These are phyloP conservation scores for Neosilurus hyrtlii DNA, from an alignment of 2,797 vertebrate species.

Conservation along the genomic window DNA sequence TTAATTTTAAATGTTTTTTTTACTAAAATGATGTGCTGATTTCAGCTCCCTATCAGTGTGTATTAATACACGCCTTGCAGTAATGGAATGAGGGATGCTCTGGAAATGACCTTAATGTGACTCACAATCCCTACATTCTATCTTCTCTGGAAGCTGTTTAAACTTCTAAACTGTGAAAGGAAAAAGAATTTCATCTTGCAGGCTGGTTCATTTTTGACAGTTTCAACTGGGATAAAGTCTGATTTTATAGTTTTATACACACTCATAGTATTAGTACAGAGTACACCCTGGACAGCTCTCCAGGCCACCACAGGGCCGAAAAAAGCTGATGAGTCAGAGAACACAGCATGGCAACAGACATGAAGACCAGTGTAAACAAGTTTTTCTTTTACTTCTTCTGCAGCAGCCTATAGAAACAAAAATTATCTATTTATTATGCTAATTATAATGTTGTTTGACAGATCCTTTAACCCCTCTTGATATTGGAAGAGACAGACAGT, in stretches of 20 bases:
- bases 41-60: neutral
- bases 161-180: neutral
- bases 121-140: neutral
- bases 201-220: constrained; percentile 7
- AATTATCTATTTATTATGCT: neutral
- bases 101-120: constrained; percentile 9
- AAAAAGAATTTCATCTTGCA: neutral
- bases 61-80: neutral
- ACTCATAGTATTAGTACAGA: no score
- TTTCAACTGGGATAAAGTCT: neutral
- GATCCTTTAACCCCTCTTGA: neutral
- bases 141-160: neutral
- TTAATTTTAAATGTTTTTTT: neutral
- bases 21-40: neutral
- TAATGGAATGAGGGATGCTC: constrained; percentile 1
- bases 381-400: neutral
- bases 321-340: neutral
- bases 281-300: no score
- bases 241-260: neutral
- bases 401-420: neutral
- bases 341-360: neutral
- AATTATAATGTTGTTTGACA: neutral
- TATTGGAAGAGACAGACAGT: neutral
- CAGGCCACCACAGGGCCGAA: no score
- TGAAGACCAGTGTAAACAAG: neutral